Evolutionary conservation across 2,888 invertebrate genomes (phyloP), one percentile per base, ranked within the genome.

Genomic region (Ditula angustiorana): DNA sequence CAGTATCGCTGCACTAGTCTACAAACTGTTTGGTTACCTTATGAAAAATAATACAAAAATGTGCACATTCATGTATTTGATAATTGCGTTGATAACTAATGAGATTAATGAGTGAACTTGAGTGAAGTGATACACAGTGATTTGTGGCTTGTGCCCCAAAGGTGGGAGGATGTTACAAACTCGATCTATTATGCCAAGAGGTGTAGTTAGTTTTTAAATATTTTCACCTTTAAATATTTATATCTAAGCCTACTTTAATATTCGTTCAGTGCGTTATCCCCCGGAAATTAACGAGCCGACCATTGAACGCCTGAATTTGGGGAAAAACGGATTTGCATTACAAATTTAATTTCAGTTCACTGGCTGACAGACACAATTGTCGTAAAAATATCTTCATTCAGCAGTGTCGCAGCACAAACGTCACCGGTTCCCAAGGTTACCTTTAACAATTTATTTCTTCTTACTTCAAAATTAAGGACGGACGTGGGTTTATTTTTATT

Each of bases 301-400:
- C 19, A 19, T 2, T 2, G 41, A 10, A 41, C 16, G 41, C 41
- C 7, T 19, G 19, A 0, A 19, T 41, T 41, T 41, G 10, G 2
- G 8, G 7, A 41, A 41, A 41, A 41, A 41, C 2, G 19, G 10
- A 41, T 41, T 41, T 19, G 19, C 8, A 28, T 49, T 26, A 16
- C 49, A 16, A 26, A 49, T 49, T 47, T 47, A 23, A 47, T n/a
- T 47, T 16, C 26, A 16, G 26, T 24, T 49, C 26, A 26, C 26
- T 10, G 26, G 13, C 1, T 23, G 13, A 49, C 24, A 13, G 47
- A 49, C 13, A 35, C 3, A 26, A 26, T 3, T 26, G 26, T 49
- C 47, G 24, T 49, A 26, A 26, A 35, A 49, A 13, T 16, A 16
- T 26, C 13, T 49, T 11, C 3, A 10, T 19, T 49, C 49, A 49